A percentile compares a stretch with the other conserved stretches of the same genome.
Evolutionary conservation across 2,888 invertebrate species (phyloP).

Genomic region (Nudaria mundana): DNA sequence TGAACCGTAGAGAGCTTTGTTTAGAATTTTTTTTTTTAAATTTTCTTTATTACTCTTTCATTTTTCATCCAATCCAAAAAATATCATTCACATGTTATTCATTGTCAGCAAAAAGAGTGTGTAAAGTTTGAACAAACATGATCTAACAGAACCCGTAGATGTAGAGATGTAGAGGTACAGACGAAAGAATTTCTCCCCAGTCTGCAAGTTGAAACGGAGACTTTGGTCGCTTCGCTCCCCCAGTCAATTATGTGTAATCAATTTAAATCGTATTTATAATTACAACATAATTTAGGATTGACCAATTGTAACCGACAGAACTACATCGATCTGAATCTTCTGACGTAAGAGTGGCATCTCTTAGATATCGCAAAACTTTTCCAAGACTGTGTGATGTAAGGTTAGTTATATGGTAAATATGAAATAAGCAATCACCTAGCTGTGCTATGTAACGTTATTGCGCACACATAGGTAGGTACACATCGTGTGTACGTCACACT

Average conservation of each 20-base stretch:
- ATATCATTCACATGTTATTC: too few species aligned
- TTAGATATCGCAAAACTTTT: constrained; percentile 9
- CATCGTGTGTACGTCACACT: constrained; percentile 33
- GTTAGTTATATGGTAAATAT: constrained; percentile 25
- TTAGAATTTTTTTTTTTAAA: too few species aligned
- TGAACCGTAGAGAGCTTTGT: too few species aligned
- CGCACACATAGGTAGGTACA: constrained; percentile 33
- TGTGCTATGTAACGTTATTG: constrained; percentile 18
- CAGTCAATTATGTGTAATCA: not conserved
- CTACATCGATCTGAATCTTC: not conserved
- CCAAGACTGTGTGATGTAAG: constrained; percentile 24
- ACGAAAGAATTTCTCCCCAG: too few species aligned
- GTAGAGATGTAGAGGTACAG: too few species aligned
- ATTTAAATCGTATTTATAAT: not conserved
- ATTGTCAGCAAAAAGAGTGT: too few species aligned
- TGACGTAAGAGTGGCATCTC: constrained; percentile 14
- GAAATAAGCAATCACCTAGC: constrained; percentile 22
- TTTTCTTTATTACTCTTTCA: too few species aligned
- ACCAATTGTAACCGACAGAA: not conserved
- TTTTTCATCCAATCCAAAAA: too few species aligned
- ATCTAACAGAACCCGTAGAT: too few species aligned
- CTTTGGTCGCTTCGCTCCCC: too few species aligned
- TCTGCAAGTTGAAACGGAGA: too few species aligned
- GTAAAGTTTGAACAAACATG: too few species aligned
- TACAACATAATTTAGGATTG: not conserved